Conservation (phyloP, 2,113 vertebrate species). For the Scolopax mira region DNA sequence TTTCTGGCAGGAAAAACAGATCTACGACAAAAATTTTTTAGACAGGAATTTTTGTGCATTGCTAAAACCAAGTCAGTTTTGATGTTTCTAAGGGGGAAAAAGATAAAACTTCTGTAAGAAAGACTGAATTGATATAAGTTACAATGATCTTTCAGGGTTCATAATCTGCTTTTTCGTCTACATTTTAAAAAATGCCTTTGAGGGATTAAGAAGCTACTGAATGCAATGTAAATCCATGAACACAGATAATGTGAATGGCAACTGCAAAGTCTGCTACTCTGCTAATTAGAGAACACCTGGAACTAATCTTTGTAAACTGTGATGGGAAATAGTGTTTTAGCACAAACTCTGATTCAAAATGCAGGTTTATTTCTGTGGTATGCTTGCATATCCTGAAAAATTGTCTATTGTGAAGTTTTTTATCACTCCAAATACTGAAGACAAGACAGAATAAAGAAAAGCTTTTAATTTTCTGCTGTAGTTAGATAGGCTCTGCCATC, state of each 20-base stretch:
- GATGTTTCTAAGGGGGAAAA: not conserved
- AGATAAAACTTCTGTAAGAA: not conserved
- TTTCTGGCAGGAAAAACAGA: not conserved
- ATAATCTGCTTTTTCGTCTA: slow-evolving; percentile 5
- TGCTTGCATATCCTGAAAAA: not conserved
- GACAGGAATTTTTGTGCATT: not conserved
- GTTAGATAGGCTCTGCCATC: not conserved
- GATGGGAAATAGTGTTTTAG: not conserved
- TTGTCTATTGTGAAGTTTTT: not conserved
- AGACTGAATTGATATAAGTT: not conserved
- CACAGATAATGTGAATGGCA: not conserved
- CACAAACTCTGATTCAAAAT: not conserved
- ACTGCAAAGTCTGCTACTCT: not conserved
- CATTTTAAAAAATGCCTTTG: not conserved
- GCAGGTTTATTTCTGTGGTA: not conserved
- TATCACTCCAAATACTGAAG: not conserved
- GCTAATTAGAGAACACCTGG: slow-evolving; percentile 5
- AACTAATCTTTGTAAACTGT: not conserved
- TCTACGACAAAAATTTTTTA: not conserved
- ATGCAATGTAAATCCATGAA: not conserved
- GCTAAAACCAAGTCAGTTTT: not conserved
- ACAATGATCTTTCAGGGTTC: not conserved
- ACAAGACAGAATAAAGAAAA: not conserved
- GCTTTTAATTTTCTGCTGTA: not conserved
- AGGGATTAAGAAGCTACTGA: slow-evolving; percentile 1